phyloP scores from a whole-genome alignment of 2,797 vertebrate species.

The Protonibea diacanthus region DNA sequence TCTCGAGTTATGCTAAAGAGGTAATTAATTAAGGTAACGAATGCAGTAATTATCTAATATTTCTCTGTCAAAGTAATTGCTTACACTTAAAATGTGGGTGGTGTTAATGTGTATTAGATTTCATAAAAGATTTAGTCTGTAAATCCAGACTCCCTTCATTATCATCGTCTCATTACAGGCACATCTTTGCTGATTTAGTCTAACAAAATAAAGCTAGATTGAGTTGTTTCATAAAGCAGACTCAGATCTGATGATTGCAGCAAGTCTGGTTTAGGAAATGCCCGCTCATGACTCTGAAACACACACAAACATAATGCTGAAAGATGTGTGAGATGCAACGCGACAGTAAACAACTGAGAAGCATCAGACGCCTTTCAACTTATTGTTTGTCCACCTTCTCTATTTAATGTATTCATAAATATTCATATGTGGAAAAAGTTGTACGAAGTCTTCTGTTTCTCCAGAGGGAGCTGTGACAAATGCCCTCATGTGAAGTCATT shows the following conservation, averaged over 20 bases:
- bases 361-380: too few species aligned
- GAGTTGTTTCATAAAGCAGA: neutral
- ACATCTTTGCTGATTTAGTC: neutral
- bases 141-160: neutral
- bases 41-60: slow-evolving; percentile 2
- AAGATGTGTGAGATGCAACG: too few species aligned
- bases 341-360: too few species aligned
- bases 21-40: neutral
- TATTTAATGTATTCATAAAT: too few species aligned
- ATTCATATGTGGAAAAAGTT: too few species aligned
- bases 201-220: neutral
- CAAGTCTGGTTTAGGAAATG: neutral
- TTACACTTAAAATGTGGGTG: neutral
- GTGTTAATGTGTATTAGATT: neutral
- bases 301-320: neutral
- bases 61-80: neutral
- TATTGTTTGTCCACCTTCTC: too few species aligned
- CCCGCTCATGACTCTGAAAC: too few species aligned
- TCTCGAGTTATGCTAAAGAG: slow-evolving; percentile 2
- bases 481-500: too few species aligned
- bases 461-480: too few species aligned
- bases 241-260: neutral
- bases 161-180: neutral
- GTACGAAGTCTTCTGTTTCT: too few species aligned
- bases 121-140: neutral